Conservation (phyloP, 2,797 vertebrate genomes). For the Lates japonicus region DNA sequence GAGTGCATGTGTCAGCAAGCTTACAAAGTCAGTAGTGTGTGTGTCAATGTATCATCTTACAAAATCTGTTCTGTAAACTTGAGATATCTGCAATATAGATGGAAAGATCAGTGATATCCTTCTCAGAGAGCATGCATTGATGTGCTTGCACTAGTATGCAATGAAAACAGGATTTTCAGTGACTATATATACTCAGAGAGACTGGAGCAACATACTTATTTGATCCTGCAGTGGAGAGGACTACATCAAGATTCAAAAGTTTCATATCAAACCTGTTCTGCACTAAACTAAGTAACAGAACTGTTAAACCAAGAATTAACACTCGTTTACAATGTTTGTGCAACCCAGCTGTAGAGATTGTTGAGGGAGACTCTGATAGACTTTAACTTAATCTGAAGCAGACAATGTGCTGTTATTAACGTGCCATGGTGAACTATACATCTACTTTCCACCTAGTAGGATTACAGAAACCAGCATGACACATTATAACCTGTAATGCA, state of each 20-base stretch:
- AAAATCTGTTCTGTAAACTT: not conserved
- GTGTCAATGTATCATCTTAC: not conserved
- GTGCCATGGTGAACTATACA: not conserved
- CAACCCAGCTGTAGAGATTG: not conserved
- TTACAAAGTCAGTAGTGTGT: too few relatives aligned
- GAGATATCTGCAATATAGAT: not conserved
- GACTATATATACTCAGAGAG: not conserved
- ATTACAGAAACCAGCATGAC: not conserved
- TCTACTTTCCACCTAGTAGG: not conserved
- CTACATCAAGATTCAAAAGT: not conserved
- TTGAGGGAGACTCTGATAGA: not conserved
- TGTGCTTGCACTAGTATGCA: too few relatives aligned
- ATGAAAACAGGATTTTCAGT: too few relatives aligned
- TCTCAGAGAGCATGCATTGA: conserved; percentile 3
- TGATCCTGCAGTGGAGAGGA: not conserved
- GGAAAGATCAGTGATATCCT: conserved; percentile 6
- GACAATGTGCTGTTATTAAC: not conserved
- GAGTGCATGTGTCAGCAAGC: not conserved
- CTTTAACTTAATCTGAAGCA: not conserved
- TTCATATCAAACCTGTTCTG: not conserved
- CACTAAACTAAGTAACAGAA: not conserved
- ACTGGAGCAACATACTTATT: not conserved
- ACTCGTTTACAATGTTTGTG: not conserved
- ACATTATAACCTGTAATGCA: not conserved
- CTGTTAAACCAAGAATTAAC: not conserved